phyloP scores from a whole-genome alignment of 2,113 vertebrate genomes.

The Pseudolaguvia tuberculata region DNA sequence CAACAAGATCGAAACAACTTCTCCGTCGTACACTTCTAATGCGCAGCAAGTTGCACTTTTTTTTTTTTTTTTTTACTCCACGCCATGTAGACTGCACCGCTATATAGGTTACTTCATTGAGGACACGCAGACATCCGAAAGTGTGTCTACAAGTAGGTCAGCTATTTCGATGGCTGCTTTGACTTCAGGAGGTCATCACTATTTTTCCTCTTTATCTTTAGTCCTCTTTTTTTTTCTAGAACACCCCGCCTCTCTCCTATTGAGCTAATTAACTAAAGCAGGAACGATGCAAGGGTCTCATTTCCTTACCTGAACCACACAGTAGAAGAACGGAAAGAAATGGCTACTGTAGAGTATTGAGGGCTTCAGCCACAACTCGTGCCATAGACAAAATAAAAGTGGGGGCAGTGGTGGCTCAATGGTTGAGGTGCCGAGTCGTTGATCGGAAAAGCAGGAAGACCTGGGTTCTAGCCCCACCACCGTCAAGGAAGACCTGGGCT shows the following conservation, averaged over 20 bases:
- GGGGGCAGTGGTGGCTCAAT: too few species aligned
- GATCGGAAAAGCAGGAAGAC: too few species aligned
- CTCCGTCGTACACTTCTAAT: slow-evolving; percentile 32
- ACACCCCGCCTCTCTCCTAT: slow-evolving; percentile 37
- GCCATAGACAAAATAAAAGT: too few species aligned
- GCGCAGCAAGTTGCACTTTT: slow-evolving; percentile 36
- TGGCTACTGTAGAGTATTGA: slow-evolving; percentile 61
- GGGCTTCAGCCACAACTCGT: slow-evolving; percentile 50
- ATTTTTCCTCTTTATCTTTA: slow-evolving; percentile 52
- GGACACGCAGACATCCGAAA: slow-evolving; percentile 64
- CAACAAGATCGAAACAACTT: slow-evolving; percentile 12
- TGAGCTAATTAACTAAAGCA: slow-evolving; percentile 74
- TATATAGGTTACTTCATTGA: slow-evolving; percentile 69
- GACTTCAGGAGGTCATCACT: slow-evolving; percentile 62
- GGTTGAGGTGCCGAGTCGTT: too few species aligned
- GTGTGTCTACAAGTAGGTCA: slow-evolving; percentile 76
- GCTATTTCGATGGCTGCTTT: slow-evolving; percentile 72
- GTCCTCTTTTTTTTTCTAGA: slow-evolving; percentile 54
- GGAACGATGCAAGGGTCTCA: slow-evolving; percentile 27
- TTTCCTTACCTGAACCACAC: slow-evolving; percentile 61
- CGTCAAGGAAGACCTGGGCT: too few species aligned
- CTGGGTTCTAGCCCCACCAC: too few species aligned
- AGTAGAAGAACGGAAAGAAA: slow-evolving; percentile 69
- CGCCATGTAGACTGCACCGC: slow-evolving; percentile 47
- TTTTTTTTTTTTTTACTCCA: too few species aligned